These are phyloP conservation scores for Metellina segmentata DNA, from an alignment of 2,888 invertebrate species.

Conservation along the genomic window DNA sequence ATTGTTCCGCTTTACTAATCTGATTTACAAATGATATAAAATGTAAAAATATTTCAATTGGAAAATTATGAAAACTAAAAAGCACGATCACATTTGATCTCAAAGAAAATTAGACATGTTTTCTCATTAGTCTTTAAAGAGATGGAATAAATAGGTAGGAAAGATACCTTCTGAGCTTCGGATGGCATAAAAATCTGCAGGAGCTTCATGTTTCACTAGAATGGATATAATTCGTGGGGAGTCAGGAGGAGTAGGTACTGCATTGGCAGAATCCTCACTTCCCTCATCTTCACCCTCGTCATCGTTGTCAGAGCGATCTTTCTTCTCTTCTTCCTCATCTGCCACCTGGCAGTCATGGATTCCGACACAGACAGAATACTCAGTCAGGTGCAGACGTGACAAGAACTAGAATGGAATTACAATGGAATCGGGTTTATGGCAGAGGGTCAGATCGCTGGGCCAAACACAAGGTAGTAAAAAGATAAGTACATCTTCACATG, in stretches of 20 bases:
- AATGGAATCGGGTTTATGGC: background rate
- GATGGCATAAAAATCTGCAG: slow-evolving; percentile 37
- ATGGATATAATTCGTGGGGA: slow-evolving; percentile 84
- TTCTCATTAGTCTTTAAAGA: no score
- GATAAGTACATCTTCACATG: no score
- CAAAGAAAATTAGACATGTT: no score
- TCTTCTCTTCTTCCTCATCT: slow-evolving; percentile 85
- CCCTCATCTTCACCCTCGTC: slow-evolving; percentile 69
- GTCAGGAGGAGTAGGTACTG: slow-evolving; percentile 92
- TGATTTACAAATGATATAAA: no score
- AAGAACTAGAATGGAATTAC: slow-evolving; percentile 86
- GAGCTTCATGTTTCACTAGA: slow-evolving; percentile 56
- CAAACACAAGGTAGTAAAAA: no score
- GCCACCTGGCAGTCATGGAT: slow-evolving; percentile 92
- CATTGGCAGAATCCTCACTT: slow-evolving; percentile 77
- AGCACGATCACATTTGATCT: no score
- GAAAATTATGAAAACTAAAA: no score
- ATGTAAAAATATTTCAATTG: no score
- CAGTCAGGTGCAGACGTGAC: slow-evolving; percentile 97
- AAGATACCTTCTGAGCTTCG: slow-evolving; percentile 42
- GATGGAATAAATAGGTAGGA: no score
- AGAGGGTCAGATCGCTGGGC: background rate
- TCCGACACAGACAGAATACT: slow-evolving; percentile 97
- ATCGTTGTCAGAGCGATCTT: slow-evolving; percentile 79
- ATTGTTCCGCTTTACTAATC: no score